These are phyloP conservation scores for Hypotaenidia okinawae DNA, from an alignment of 2,797 vertebrate genomes.

Conservation along the genomic window DNA sequence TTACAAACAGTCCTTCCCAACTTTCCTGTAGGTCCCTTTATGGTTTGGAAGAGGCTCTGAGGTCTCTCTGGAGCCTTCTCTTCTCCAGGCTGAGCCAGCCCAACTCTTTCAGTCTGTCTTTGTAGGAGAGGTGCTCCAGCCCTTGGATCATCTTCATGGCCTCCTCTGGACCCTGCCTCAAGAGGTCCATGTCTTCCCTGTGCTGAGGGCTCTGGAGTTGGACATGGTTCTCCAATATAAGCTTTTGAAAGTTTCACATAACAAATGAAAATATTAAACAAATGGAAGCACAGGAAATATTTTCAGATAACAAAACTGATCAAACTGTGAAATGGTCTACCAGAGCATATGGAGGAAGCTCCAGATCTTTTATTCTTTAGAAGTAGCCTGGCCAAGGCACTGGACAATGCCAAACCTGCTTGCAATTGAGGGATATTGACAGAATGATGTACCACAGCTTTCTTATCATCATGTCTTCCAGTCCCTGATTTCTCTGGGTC, in stretches of 20 bases:
- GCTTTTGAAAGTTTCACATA: background rate
- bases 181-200: no score
- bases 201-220: no score
- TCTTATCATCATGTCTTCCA: background rate
- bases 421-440: background rate
- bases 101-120: no score
- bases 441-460: background rate
- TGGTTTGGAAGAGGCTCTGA: no score
- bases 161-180: no score
- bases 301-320: background rate
- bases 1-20: no score
- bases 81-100: no score
- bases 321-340: background rate
- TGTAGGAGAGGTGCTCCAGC: no score
- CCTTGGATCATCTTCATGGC: no score
- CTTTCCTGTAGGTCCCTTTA: no score
- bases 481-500: background rate
- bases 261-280: background rate
- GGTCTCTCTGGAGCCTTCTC: no score
- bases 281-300: background rate
- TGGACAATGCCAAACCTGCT: background rate
- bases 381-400: background rate
- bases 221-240: background rate
- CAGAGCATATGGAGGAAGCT: background rate
- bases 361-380: background rate